Evolutionary conservation across 2,888 invertebrate species (phyloP).

Genomic region (Synanthedon myopaeformis): DNA sequence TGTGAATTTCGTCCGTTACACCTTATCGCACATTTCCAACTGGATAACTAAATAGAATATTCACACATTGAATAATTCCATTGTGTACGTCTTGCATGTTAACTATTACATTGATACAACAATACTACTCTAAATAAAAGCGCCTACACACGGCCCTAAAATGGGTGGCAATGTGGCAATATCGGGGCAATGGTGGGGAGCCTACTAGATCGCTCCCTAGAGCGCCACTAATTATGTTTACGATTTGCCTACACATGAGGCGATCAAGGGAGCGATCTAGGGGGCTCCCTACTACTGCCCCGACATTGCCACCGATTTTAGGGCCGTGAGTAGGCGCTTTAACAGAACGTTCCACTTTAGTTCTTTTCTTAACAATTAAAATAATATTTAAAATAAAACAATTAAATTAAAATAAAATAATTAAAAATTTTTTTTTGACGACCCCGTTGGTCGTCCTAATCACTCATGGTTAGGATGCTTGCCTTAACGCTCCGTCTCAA

Average conservation of each 20-base stretch:
- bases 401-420: no score
- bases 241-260: not conserved
- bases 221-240: not conserved
- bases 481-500: no score
- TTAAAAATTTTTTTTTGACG: no score
- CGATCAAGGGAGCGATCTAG: not conserved
- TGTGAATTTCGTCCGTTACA: constrained; percentile 11
- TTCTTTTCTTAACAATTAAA: no score
- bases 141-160: no score
- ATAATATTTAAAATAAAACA: no score
- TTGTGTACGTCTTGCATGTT: constrained; percentile 6
- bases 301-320: no score
- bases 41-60: constrained; percentile 33
- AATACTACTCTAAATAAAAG: not conserved
- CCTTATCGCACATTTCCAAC: constrained; percentile 49
- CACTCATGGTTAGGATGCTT: no score
- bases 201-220: not conserved
- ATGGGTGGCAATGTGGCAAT: not conserved
- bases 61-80: constrained; percentile 36
- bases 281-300: no score
- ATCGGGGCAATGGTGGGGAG: not conserved
- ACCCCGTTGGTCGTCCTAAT: no score
- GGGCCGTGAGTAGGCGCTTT: no score
- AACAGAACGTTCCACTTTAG: no score
- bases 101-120: not conserved